Base-by-base conservation (phyloP, 2,113 vertebrate species). In the Phyllostomus hastatus region DNA sequence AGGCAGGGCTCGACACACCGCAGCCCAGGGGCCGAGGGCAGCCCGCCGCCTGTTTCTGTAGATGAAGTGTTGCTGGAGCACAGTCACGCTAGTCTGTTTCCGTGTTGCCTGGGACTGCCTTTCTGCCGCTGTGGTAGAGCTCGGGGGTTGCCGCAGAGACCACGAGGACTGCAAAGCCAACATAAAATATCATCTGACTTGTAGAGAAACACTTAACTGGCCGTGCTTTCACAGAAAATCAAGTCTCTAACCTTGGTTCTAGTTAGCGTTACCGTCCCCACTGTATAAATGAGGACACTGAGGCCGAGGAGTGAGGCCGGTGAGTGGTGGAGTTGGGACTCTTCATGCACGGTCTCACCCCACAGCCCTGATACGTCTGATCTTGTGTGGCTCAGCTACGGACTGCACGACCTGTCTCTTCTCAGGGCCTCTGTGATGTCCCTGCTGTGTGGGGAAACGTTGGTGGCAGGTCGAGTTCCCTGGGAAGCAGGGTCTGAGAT, bases 331-430 rank as follows among this genome's bases (percentile, higher is more conserved):
- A 54, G 43, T 22, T 31, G 38, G n/a, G 16, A 19, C 81, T 31
- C n/a, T 11, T 41, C 57, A 1, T 1, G 20, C 1, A 3, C 4
- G 1, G 38, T 22, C 17, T 48, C 10, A 0, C 52, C n/a, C 46
- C 57, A 4, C 8, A 33, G 33, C 43, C 12, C 8, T 10, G 8
- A 0, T 19, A 16, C 16, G 84, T 7, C 28, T 2, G 0, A 4
- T 24, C 48, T 64, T 33, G 7, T 43, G 19, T 33, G 6, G 15
- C 28, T 75, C n/a, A 31, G 0, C 31, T 16, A 26, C 43, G 70
- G 78, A 52, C 50, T 3, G 4, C 0, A 4, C 7, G 24, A 14
- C 67, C 67, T 31, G 9, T 31, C 33, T 17, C 15, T 46, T 26
- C 41, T 31, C 15, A 9, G 69, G 26, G 31, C 28, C 59, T 64